These are phyloP conservation scores for Amphipyra tragopoginis DNA, from an alignment of 2,888 invertebrate species.

Conservation along the genomic window DNA sequence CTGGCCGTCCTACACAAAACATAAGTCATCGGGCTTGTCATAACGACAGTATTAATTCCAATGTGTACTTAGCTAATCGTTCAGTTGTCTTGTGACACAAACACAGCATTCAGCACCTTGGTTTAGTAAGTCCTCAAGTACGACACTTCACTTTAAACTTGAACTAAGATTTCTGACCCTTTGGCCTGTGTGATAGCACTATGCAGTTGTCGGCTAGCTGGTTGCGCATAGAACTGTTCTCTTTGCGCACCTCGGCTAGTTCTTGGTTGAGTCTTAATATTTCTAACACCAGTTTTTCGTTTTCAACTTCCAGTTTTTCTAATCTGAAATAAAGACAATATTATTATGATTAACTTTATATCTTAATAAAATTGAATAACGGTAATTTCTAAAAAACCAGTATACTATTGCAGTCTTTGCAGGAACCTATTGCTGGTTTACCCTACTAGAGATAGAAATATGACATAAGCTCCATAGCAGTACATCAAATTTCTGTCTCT, in stretches of 20 bases:
- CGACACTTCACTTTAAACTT: slow-evolving; percentile 54
- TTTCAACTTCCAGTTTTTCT: slow-evolving; percentile 90
- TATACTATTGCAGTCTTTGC: too few relatives aligned
- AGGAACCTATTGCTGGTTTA: too few relatives aligned
- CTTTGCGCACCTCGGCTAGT: slow-evolving; percentile 93
- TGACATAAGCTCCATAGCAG: too few relatives aligned
- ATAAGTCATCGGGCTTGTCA: slow-evolving; percentile 16
- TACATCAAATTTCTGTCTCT: too few relatives aligned
- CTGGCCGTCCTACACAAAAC: slow-evolving; percentile 9
- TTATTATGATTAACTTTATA: slow-evolving; percentile 1
- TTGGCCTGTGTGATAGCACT: slow-evolving; percentile 75
- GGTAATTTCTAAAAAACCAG: too few relatives aligned
- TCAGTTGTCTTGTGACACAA: slow-evolving; percentile 49
- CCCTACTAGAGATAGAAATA: too few relatives aligned
- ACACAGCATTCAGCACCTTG: slow-evolving; percentile 68
- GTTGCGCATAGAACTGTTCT: slow-evolving; percentile 92
- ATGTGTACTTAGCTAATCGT: slow-evolving; percentile 41
- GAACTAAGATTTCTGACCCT: slow-evolving; percentile 81
- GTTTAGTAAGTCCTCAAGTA: slow-evolving; percentile 59
- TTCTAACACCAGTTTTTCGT: slow-evolving; percentile 93
- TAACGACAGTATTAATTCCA: slow-evolving; percentile 50
- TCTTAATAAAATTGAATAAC: too few relatives aligned
- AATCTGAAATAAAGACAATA: slow-evolving; percentile 72
- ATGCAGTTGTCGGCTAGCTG: slow-evolving; percentile 92
- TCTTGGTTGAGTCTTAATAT: slow-evolving; percentile 93